These are phyloP conservation scores for Araneus ventricosus DNA, from an alignment of 1,140 invertebrate species.

Conservation along the genomic window DNA sequence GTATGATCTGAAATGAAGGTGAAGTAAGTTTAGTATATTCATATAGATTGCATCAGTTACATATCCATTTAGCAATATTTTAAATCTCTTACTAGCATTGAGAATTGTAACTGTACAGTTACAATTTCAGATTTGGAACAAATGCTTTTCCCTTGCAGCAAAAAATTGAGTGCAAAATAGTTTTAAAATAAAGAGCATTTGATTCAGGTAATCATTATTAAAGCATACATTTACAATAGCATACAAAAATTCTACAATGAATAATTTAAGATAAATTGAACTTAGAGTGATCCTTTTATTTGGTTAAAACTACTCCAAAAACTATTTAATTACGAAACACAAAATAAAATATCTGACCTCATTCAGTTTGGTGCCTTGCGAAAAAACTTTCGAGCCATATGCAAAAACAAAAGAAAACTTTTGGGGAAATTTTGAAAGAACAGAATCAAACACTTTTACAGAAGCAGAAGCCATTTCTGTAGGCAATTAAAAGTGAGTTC, in stretches of 20 bases:
- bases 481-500: background rate
- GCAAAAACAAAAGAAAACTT: conserved; percentile 55
- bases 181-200: too few relatives aligned
- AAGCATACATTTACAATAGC: background rate
- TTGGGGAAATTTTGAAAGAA: conserved; percentile 40
- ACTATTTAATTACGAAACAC: background rate
- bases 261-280: background rate
- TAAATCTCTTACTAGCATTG: too few relatives aligned
- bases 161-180: too few relatives aligned
- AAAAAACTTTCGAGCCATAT: conserved; percentile 63
- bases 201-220: background rate
- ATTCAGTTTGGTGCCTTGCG: conserved; percentile 14
- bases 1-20: too few relatives aligned
- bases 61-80: too few relatives aligned
- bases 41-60: too few relatives aligned
- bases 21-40: too few relatives aligned
- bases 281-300: background rate
- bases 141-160: too few relatives aligned
- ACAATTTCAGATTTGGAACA: too few relatives aligned
- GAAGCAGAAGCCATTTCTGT: background rate
- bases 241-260: background rate
- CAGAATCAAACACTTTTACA: background rate
- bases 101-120: too few relatives aligned
- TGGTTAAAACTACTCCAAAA: background rate
- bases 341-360: background rate